These are phyloP conservation scores for Tenthredo notha DNA, from an alignment of 2,888 invertebrate species.

Conservation along the genomic window DNA sequence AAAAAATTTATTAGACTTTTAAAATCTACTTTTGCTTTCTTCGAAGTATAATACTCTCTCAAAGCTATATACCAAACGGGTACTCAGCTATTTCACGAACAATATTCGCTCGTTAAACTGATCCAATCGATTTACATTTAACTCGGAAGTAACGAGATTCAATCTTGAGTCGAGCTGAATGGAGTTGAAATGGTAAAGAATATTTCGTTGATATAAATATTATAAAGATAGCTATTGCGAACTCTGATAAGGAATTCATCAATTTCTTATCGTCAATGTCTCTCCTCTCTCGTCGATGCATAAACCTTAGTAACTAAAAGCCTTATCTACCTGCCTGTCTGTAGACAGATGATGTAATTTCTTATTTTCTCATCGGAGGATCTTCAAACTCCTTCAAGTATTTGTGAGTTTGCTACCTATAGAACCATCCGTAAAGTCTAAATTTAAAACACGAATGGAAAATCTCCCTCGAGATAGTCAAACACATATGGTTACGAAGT, in stretches of 20 bases:
- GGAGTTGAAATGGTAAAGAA: not conserved
- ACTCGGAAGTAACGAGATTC: constrained; percentile 20
- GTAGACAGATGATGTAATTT: not conserved
- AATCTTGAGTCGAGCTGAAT: not conserved
- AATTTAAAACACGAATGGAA: constrained; percentile 30
- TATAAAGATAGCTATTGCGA: not conserved
- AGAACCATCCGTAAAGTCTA: not conserved
- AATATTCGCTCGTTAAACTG: constrained; percentile 28
- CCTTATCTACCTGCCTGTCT: not conserved
- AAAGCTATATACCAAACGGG: constrained; percentile 14
- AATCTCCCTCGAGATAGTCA: not conserved
- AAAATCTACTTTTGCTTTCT: constrained; percentile 34
- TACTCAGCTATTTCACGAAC: not conserved
- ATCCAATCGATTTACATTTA: constrained; percentile 33
- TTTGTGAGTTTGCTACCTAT: not conserved
- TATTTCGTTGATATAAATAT: not conserved
- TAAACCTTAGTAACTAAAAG: not conserved
- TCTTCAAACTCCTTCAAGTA: not conserved
- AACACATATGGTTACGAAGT: constrained; percentile 33
- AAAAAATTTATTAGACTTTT: constrained; percentile 22
- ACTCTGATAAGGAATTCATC: not conserved
- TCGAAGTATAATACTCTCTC: not conserved
- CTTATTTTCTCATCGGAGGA: not conserved
- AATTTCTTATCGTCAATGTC: not conserved
- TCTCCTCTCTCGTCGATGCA: not conserved